phyloP scores from a whole-genome alignment of 2,888 invertebrate genomes.

The Aporophyla nigra region DNA sequence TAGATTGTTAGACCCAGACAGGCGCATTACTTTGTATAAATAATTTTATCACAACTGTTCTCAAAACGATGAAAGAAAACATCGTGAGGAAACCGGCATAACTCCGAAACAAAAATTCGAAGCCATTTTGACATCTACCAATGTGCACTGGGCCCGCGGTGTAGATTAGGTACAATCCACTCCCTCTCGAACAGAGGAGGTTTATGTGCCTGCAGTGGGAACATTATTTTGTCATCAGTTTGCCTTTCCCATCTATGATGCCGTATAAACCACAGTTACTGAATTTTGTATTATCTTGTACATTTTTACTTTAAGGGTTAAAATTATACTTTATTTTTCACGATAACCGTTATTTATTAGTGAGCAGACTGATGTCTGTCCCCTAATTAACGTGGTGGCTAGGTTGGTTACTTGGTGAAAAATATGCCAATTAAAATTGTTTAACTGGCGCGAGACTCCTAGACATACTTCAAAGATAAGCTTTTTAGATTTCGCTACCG shows the following conservation, averaged over 20 bases:
- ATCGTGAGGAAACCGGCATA: too few species aligned
- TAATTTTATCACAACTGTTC: too few species aligned
- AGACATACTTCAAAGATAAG: neutral
- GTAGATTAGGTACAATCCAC: too few species aligned
- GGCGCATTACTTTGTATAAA: too few species aligned
- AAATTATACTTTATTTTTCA: neutral
- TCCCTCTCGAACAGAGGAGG: too few species aligned
- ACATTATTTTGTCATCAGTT: neutral
- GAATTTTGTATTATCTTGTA: neutral
- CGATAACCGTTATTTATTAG: too few species aligned
- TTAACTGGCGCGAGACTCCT: neutral
- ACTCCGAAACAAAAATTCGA: too few species aligned
- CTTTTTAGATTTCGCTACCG: neutral
- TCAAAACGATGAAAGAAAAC: too few species aligned
- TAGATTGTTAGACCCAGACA: too few species aligned
- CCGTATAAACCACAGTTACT: neutral
- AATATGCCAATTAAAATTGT: conserved; percentile 1
- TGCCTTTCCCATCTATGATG: neutral
- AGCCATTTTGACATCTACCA: too few species aligned
- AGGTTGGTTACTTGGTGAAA: neutral
- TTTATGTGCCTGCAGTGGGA: too few species aligned
- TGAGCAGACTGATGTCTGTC: neutral
- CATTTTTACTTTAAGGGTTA: neutral
- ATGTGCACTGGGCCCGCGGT: too few species aligned
- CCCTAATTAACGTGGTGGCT: neutral